Percentiles rank a stretch among this genome's conserved stretches.
Evolutionary conservation across 2,797 vertebrate species (phyloP).

Genomic region (Huso huso): DNA sequence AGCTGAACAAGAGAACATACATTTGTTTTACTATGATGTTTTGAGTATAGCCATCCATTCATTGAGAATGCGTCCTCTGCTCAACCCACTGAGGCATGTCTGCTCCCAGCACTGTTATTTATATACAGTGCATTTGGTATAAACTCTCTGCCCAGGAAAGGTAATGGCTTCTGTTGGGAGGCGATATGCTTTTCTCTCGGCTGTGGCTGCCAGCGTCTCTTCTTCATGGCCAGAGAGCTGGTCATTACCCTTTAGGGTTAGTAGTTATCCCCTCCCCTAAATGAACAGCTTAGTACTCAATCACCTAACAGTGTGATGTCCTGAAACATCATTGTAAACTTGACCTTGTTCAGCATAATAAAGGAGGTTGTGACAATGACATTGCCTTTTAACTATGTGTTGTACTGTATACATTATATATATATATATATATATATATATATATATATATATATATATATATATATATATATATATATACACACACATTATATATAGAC

Average conservation of each 20-base stretch:
- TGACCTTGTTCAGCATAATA: too few species aligned
- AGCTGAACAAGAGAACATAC: background rate
- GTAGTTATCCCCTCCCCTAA: too few species aligned
- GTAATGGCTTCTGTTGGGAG: background rate
- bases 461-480: background rate
- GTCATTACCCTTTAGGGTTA: too few species aligned
- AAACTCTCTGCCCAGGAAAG: background rate
- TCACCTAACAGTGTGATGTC: background rate
- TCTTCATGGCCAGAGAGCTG: background rate
- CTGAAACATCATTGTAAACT: too few species aligned
- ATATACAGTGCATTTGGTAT: slow-evolving; percentile 2
- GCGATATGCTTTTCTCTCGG: background rate
- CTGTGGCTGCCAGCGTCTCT: background rate
- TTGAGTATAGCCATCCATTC: slow-evolving; percentile 5
- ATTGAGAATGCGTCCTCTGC: background rate
- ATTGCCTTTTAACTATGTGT: too few species aligned
- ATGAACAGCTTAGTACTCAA: too few species aligned
- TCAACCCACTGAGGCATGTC: background rate
- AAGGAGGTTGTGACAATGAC: too few species aligned
- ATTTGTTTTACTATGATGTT: background rate
- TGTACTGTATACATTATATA: too few species aligned
- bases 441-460: slow-evolving; percentile 5
- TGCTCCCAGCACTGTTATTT: slow-evolving; percentile 1
- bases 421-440: too few species aligned
- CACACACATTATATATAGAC: background rate